Evolutionary conservation across 2,113 vertebrate species (phyloP).

Genomic region (Psittacus erithacus): DNA sequence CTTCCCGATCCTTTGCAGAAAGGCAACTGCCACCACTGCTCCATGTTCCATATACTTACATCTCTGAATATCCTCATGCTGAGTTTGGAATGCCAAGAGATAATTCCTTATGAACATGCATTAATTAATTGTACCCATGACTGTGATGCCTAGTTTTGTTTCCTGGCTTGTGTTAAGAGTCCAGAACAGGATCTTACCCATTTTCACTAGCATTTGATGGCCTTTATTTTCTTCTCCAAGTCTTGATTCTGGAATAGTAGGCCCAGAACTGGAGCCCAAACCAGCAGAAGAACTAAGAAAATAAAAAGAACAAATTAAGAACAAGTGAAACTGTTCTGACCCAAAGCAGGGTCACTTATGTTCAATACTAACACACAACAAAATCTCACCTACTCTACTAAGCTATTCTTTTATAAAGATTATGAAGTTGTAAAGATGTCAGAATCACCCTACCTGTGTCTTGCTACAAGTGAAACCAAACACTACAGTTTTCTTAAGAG

Average conservation of each 20-base stretch:
- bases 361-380: neutral
- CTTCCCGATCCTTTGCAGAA: neutral
- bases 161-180: neutral
- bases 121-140: neutral
- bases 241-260: conserved; percentile 79
- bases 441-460: neutral
- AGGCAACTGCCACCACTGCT: neutral
- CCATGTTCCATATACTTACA: accelerated
- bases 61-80: neutral
- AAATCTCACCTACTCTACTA: neutral
- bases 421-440: neutral
- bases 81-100: neutral
- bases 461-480: neutral
- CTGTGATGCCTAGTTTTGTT: neutral
- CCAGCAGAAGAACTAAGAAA: conserved; percentile 84
- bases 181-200: conserved; percentile 76
- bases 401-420: neutral
- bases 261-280: conserved; percentile 80
- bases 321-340: neutral
- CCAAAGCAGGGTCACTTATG: neutral
- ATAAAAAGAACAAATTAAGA: neutral
- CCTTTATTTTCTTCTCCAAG: conserved; percentile 98
- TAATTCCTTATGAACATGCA: neutral
- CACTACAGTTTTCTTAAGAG: neutral
- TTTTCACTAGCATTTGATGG: conserved; percentile 87